Evolutionary conservation across 2,888 invertebrate genomes (phyloP).

Genomic region (Spilosoma lubricipeda): DNA sequence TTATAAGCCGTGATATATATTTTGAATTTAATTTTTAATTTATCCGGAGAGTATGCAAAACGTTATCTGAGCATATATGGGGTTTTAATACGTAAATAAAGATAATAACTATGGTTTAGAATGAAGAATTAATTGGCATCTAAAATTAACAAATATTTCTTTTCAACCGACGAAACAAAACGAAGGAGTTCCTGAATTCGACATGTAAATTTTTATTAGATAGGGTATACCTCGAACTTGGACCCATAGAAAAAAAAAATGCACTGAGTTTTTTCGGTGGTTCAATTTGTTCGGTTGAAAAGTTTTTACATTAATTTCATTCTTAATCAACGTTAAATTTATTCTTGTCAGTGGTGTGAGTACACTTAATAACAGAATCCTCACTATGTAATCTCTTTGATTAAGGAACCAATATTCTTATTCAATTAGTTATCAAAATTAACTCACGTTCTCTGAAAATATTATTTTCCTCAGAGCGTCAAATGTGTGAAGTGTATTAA

Average conservation of each 20-base stretch:
- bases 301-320: too few species aligned
- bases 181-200: too few species aligned
- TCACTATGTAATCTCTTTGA: not conserved
- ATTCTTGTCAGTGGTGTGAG: not conserved
- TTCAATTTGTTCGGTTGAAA: too few species aligned
- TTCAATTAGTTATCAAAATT: not conserved
- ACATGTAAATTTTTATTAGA: too few species aligned
- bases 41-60: not conserved
- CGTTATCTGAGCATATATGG: too few species aligned
- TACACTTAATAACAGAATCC: not conserved
- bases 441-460: not conserved
- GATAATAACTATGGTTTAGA: not conserved
- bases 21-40: not conserved
- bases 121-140: not conserved
- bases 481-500: conserved; percentile 15
- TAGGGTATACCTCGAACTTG: too few species aligned
- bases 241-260: too few species aligned
- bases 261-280: too few species aligned
- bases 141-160: not conserved
- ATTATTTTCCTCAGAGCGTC: conserved; percentile 11
- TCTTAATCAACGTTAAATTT: not conserved
- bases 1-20: not conserved
- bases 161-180: too few species aligned
- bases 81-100: too few species aligned
- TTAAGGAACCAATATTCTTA: not conserved